Evolutionary conservation across 2,797 vertebrate species (phyloP), one percentile per base, ranked within the genome.

Genomic region (Sebastes elongatus): DNA sequence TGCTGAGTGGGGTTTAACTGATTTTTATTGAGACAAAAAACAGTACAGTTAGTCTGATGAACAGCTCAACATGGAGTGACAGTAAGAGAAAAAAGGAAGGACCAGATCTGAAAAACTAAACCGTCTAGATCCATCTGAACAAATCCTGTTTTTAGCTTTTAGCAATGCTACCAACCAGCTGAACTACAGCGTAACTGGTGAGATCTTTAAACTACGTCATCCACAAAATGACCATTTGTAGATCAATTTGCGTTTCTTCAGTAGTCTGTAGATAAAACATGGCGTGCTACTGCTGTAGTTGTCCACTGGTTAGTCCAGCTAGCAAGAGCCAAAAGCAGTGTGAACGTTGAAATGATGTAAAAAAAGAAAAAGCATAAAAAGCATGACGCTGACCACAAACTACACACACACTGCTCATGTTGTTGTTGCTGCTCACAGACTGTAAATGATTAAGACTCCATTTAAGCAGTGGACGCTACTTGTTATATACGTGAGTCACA

Each of bases 401-500:
- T 42, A 55, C 49, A 79, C n/a, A 79, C n/a, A 78, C 2, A 16
- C 33, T 9, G 13, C 13, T 71, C 46, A 66, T n/a, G 65, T 6
- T 53, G 52, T 7, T 46, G 42, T 3, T 46, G 38, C 1, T 55
- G 35, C 33, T 84, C 72, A 88, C 78, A 86, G 16, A 52, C 28
- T 53, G 57, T 5, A 42, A 8, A 28, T 14, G 68, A 25, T 23
- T 74, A 55, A 74, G 60, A 75, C 70, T 84, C 18, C 25, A 20
- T 6, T 42, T 32, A 22, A 33, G 23, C 49, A 25, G 52, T 2
- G 33, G 53, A 78, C 56, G 23, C 78, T 76, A 68, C 28, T 57
- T n/a, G 20, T 68, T 70, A 1, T 62, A 74, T 67, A 53, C 18
- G 66, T 61, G 85, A 86, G 90, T 92, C 82, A 75, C 85, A 71